Base-by-base conservation (phyloP, 2,113 vertebrate genomes). In the Peromyscus leucopus region DNA sequence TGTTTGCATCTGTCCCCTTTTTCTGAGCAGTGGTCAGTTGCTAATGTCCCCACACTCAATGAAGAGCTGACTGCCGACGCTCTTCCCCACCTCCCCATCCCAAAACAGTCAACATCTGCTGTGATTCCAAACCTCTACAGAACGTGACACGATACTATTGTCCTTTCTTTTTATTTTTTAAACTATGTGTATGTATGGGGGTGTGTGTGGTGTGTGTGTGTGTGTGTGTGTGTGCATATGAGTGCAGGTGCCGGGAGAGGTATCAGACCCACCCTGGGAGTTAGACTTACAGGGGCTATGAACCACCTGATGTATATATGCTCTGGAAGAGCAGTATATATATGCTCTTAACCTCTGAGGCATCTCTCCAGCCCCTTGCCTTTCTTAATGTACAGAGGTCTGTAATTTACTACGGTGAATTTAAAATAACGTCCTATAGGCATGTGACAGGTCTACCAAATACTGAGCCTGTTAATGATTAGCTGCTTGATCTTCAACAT, bases 341-440 rank as follows among this genome's bases (percentile, higher is more conserved):
- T 33, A 36, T 36, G 61, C 61, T 46, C 61, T 65, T 19, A 42
- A 31, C 82, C 59, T 48, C 75, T 31, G 57, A 84, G 57, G 22
- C 33, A 22, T 13, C 57, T 13, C 57, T 17, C 28, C 39, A 86
- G 59, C 59, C 80, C 33, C 7, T 36, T 26, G 17, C 28, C 22
- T 71, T 82, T 31, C 55, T 57, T 71, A 71, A 63, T 61, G 51
- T n/a, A 36, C 31, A 55, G 21, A 55, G 39, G 6, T 21, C 51
- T 63, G 5, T 84, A 51, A 82, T 71, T 75, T 57, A 74, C 63
- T 63, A 96, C 59, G 39, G 46, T 82, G 61, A 83, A 16, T 96
- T 96, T 98, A 91, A 94, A 94, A 95, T 90, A 61, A 36, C 28
- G 48, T 89, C 80, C 83, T 89, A 84, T 28, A 97, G 91, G 97